Evolutionary conservation across 2,797 vertebrate species (phyloP).

Genomic region (Clarias pachynema): DNA sequence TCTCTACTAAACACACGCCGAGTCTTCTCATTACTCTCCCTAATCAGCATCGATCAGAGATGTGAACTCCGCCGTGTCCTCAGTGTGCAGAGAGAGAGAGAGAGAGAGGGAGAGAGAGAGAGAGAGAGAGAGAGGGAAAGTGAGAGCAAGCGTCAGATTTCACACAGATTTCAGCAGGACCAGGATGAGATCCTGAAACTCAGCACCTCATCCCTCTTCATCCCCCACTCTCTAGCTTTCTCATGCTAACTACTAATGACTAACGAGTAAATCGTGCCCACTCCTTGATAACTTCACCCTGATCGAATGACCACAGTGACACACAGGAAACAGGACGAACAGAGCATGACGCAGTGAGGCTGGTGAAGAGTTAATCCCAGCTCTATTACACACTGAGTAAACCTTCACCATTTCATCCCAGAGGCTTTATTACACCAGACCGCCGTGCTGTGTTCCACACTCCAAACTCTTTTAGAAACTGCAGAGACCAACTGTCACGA

Average conservation of each 20-base stretch:
- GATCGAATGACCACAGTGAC: background rate
- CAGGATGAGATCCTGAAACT: background rate
- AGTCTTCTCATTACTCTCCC: background rate
- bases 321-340: background rate
- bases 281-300: background rate
- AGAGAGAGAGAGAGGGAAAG: too few relatives aligned
- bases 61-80: background rate
- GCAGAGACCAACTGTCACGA: constrained; percentile 44
- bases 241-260: background rate
- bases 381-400: background rate
- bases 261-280: background rate
- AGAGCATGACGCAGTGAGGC: background rate
- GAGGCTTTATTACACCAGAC: background rate
- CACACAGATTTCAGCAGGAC: background rate
- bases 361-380: too few relatives aligned
- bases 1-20: background rate
- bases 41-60: background rate
- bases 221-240: background rate
- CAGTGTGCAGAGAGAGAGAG: background rate
- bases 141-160: background rate
- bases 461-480: background rate
- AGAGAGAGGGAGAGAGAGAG: background rate
- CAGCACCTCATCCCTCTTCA: background rate
- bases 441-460: background rate
- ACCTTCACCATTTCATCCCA: background rate